phyloP scores from a whole-genome alignment of 2,113 vertebrate species.

The Scortum barcoo region DNA sequence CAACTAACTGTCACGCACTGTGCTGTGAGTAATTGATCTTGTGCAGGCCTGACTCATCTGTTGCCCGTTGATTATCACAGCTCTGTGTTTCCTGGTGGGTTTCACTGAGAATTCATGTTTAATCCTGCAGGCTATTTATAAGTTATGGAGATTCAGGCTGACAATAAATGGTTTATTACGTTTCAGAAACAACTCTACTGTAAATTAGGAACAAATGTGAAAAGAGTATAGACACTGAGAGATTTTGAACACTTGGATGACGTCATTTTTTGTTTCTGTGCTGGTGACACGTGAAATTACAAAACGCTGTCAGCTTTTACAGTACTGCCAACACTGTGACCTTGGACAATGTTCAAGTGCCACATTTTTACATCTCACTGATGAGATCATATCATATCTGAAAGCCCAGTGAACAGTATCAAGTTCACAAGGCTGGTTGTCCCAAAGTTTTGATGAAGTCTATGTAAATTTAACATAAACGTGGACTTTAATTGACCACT shows the following conservation, averaged over 20 bases:
- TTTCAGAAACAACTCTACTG: neutral
- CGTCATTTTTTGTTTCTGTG: no score
- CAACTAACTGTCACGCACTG: neutral
- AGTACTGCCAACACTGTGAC: neutral
- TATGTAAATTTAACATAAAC: neutral
- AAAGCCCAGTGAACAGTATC: neutral
- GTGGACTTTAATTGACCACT: neutral
- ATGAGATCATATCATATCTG: neutral
- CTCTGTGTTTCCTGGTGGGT: conserved; percentile 8
- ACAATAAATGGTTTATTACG: neutral
- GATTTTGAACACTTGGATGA: no score
- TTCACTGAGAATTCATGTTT: neutral
- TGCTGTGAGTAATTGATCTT: conserved; percentile 4
- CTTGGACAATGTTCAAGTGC: neutral
- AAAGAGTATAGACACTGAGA: neutral
- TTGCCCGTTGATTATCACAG: neutral
- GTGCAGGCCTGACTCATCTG: neutral
- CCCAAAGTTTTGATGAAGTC: neutral
- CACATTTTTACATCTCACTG: neutral
- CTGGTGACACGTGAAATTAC: no score
- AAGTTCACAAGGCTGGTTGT: neutral
- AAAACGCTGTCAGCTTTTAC: neutral
- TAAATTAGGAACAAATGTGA: neutral
- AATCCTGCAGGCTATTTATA: neutral
- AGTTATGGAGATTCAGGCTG: neutral